Evolutionary conservation across 2,888 invertebrate species (phyloP).

Genomic region (Dinocampus coccinellae): DNA sequence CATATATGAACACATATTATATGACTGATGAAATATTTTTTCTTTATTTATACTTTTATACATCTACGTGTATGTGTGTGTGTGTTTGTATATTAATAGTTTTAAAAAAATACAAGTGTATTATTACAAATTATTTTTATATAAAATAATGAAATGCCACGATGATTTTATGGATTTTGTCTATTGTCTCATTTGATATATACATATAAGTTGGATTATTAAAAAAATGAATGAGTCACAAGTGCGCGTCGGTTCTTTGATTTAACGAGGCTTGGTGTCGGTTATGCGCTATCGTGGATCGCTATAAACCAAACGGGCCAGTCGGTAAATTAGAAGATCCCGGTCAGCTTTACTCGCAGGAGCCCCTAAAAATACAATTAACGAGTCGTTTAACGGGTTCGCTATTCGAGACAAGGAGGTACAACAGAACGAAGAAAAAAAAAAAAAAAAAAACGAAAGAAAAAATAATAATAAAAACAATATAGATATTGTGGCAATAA

Average conservation of each 20-base stretch:
- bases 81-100: no score
- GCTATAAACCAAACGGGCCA: constrained; percentile 64
- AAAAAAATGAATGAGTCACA: constrained; percentile 5
- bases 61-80: not conserved
- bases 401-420: constrained; percentile 35
- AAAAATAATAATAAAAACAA: no score
- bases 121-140: no score
- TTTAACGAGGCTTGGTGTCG: constrained; percentile 67
- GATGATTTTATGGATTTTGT: constrained; percentile 16
- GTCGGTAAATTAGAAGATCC: constrained; percentile 63
- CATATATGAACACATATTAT: constrained; percentile 32
- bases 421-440: no score
- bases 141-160: no score
- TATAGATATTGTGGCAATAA: constrained; percentile 1
- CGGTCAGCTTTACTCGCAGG: constrained; percentile 45
- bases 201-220: not conserved
- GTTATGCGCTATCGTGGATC: constrained; percentile 59
- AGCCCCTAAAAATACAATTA: constrained; percentile 66
- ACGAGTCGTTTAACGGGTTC: constrained; percentile 61
- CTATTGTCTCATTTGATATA: constrained; percentile 5
- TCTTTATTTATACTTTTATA: constrained; percentile 33
- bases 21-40: constrained; percentile 21
- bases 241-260: constrained; percentile 52
- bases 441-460: no score
- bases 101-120: no score